These are phyloP conservation scores for Druon quercuslanigerum DNA, from an alignment of 1,140 invertebrate genomes.

Conservation along the genomic window DNA sequence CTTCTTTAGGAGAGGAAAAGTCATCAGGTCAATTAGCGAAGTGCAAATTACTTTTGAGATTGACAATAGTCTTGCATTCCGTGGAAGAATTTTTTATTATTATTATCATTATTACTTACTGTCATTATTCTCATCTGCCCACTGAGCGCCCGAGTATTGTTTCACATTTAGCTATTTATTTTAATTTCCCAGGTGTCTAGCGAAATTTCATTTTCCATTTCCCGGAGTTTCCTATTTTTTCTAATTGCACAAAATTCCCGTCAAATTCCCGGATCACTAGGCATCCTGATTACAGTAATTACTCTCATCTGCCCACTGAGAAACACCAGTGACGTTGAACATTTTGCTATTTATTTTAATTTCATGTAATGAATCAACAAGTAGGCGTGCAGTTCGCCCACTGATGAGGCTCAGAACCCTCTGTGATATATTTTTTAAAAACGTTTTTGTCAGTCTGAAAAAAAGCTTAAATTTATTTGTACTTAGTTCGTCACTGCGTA, in stretches of 20 bases:
- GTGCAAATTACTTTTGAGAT: no score
- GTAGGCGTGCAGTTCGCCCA: conserved; percentile 25
- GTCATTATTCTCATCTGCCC: neutral
- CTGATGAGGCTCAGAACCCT: neutral
- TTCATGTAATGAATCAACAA: conserved; percentile 31
- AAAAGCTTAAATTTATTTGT: no score
- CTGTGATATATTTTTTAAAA: conserved; percentile 4
- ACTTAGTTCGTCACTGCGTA: no score
- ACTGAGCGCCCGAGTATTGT: neutral
- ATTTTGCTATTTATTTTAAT: conserved; percentile 27
- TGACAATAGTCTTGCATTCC: no score
- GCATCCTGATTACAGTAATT: neutral
- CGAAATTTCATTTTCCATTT: no score
- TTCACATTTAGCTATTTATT: conserved; percentile 22
- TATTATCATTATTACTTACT: neutral
- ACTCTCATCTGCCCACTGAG: neutral
- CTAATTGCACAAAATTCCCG: no score
- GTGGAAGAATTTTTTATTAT: no score
- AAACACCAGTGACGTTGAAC: neutral
- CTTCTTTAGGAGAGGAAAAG: no score
- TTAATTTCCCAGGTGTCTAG: neutral
- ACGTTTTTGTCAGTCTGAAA: neutral
- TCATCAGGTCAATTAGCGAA: no score
- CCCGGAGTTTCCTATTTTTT: no score
- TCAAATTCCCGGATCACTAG: neutral